phyloP scores from a whole-genome alignment of 1,140 invertebrate genomes.

The Lysiphlebus fabarum region DNA sequence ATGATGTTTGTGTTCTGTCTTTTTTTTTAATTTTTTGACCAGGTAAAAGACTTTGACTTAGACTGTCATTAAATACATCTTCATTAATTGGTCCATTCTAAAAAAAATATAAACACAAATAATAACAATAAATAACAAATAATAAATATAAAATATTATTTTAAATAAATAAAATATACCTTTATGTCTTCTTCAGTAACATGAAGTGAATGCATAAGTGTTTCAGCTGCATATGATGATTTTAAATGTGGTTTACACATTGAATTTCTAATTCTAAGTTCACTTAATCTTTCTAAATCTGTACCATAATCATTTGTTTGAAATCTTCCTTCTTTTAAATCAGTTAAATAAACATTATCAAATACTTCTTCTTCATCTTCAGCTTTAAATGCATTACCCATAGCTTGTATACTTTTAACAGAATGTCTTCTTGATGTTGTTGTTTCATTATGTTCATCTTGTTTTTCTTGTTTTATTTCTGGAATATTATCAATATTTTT shows the following conservation, averaged over 20 bases:
- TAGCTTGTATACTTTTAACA: conserved; percentile 49
- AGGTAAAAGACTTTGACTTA: conserved; percentile 59
- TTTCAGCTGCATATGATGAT: conserved; percentile 85
- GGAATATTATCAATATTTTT: too few relatives aligned
- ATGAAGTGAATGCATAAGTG: conserved; percentile 61
- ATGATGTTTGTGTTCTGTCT: conserved; percentile 63
- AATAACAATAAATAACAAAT: conserved; percentile 30
- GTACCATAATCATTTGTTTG: conserved; percentile 31
- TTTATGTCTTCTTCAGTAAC: conserved; percentile 74
- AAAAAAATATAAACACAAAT: conserved; percentile 32
- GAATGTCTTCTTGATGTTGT: conserved; percentile 40
- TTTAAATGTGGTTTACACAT: conserved; percentile 82
- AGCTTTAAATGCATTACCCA: conserved; percentile 65
- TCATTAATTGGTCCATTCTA: conserved; percentile 53
- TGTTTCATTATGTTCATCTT: conserved; percentile 40
- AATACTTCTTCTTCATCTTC: conserved; percentile 82
- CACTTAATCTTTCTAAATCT: conserved; percentile 59
- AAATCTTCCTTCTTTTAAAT: conserved; percentile 58
- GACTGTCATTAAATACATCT: conserved; percentile 60
- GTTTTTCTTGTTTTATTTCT: too few relatives aligned
- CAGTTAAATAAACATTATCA: conserved; percentile 67
- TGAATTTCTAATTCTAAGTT: conserved; percentile 80
- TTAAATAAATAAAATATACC: conserved; percentile 53
- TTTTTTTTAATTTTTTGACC: conserved; percentile 59
- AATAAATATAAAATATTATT: too few relatives aligned